Percentiles rank a stretch among this genome's conserved stretches.
phyloP scores from a whole-genome alignment of 2,888 invertebrate genomes.

The Gymnocheta viridis region DNA sequence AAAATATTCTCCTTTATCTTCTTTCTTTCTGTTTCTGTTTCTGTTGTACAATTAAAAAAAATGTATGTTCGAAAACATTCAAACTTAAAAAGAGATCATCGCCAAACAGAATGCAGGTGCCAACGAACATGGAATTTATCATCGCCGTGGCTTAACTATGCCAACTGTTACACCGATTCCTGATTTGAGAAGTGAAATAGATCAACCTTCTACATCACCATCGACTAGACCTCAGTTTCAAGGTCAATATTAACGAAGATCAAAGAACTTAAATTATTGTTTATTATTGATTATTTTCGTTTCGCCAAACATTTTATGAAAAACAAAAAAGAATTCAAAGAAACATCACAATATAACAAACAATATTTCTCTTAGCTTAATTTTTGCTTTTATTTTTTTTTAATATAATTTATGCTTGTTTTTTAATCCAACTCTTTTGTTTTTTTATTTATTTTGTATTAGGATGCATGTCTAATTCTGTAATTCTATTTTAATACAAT shows the following conservation, averaged over 20 bases:
- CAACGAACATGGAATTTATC: conserved; percentile 93
- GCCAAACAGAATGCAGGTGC: conserved; percentile 82
- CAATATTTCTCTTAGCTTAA: conserved; percentile 2
- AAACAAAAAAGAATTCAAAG: conserved; percentile 6
- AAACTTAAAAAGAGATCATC: conserved; percentile 76
- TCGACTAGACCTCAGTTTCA: conserved; percentile 82
- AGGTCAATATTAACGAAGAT: conserved; percentile 76
- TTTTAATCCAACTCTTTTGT: conserved; percentile 14
- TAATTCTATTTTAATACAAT: conserved; percentile 37
- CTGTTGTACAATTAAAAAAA: conserved; percentile 46
- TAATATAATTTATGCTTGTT: conserved; percentile 41
- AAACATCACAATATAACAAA: conserved; percentile 19
- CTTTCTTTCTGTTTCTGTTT: conserved; percentile 68
- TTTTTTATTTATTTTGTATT: conserved; percentile 27
- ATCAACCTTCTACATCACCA: conserved; percentile 80
- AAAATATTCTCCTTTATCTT: conserved; percentile 66
- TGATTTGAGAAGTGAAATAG: conserved; percentile 87
- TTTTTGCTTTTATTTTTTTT: conserved; percentile 10
- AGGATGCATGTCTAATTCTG: conserved; percentile 46
- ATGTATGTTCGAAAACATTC: conserved; percentile 28
- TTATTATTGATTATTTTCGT: conserved; percentile 41
- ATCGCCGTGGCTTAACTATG: conserved; percentile 92
- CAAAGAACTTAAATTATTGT: conserved; percentile 28
- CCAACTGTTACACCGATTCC: conserved; percentile 92
- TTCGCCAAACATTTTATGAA: conserved; percentile 41